These are phyloP conservation scores for Drosophila helvetica DNA, from an alignment of 2,888 invertebrate species.

Conservation along the genomic window DNA sequence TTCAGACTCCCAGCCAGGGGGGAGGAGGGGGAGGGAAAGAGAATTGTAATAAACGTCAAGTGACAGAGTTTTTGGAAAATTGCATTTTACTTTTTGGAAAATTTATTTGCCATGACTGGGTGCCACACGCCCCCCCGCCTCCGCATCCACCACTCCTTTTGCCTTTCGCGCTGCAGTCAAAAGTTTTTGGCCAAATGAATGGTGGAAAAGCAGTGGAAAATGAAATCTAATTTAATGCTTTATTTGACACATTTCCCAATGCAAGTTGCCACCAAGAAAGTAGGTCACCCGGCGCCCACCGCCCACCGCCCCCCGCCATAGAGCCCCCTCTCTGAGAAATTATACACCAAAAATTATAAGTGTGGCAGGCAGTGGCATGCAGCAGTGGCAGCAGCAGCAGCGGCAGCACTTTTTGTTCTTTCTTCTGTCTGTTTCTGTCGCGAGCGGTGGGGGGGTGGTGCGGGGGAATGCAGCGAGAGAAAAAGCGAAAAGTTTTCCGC, in stretches of 20 bases:
- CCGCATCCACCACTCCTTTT: no score
- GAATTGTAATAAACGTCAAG: conserved; percentile 53
- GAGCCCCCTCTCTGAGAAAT: conserved; percentile 59
- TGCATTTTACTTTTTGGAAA: conserved; percentile 45
- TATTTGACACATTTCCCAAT: conserved; percentile 71
- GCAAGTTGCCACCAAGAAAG: conserved; percentile 39
- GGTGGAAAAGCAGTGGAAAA: conserved; percentile 31
- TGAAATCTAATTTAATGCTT: conserved; percentile 73
- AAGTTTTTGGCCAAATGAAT: conserved; percentile 45
- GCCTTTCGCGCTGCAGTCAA: conserved; percentile 30
- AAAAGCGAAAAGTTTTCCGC: conserved; percentile 46
- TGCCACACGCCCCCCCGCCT: neutral
- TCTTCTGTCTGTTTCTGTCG: neutral
- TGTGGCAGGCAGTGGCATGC: neutral
- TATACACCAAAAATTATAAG: conserved; percentile 67
- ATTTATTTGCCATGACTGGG: conserved; percentile 37
- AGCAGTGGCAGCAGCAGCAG: no score
- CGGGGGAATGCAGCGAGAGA: conserved; percentile 52
- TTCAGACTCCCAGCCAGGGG: conserved; percentile 9
- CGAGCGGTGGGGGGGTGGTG: no score
- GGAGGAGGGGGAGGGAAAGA: neutral
- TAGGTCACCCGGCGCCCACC: conserved; percentile 62
- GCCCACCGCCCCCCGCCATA: conserved; percentile 28
- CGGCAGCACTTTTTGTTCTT: conserved; percentile 2
- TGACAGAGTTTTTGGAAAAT: conserved; percentile 44